phyloP scores from a whole-genome alignment of 1,140 invertebrate genomes.

The Sitophilus oryzae region DNA sequence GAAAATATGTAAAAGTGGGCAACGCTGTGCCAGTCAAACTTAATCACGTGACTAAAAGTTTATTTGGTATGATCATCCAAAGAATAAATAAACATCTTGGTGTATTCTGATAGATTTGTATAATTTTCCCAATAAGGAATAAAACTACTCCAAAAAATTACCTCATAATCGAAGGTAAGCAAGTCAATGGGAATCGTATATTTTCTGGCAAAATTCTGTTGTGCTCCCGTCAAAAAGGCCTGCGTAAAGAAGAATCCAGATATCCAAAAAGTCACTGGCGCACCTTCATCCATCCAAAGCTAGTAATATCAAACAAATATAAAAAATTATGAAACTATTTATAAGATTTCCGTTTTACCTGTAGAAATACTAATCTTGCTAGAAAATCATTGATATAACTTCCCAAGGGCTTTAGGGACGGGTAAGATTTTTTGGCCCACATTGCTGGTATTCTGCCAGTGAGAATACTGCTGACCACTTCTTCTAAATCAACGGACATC shows the following conservation, averaged over 20 bases:
- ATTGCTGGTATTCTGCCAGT: conserved; percentile 75
- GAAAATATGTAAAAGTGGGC: too few species aligned
- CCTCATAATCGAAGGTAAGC: conserved; percentile 76
- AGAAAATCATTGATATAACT: conserved; percentile 87
- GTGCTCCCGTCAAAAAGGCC: conserved; percentile 88
- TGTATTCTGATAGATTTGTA: too few species aligned
- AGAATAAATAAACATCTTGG: background rate
- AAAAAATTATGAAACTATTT: background rate
- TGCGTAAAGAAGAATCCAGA: conserved; percentile 95
- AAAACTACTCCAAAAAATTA: conserved; percentile 38
- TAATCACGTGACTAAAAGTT: too few species aligned
- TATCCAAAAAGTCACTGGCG: conserved; percentile 82
- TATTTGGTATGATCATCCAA: too few species aligned
- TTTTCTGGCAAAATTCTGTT: conserved; percentile 90
- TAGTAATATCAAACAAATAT: conserved; percentile 39
- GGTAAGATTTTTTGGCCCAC: conserved; percentile 85
- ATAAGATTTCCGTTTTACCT: conserved; percentile 50
- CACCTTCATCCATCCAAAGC: conserved; percentile 78
- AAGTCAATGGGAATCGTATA: conserved; percentile 88
- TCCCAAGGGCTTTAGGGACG: conserved; percentile 86
- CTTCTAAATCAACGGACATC: conserved; percentile 82
- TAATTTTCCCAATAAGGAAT: conserved; percentile 3
- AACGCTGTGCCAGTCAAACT: too few species aligned
- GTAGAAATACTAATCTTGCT: conserved; percentile 70
- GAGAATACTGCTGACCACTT: conserved; percentile 76